phyloP scores from a whole-genome alignment of 2,113 vertebrate genomes.

The Oplegnathus fasciatus region DNA sequence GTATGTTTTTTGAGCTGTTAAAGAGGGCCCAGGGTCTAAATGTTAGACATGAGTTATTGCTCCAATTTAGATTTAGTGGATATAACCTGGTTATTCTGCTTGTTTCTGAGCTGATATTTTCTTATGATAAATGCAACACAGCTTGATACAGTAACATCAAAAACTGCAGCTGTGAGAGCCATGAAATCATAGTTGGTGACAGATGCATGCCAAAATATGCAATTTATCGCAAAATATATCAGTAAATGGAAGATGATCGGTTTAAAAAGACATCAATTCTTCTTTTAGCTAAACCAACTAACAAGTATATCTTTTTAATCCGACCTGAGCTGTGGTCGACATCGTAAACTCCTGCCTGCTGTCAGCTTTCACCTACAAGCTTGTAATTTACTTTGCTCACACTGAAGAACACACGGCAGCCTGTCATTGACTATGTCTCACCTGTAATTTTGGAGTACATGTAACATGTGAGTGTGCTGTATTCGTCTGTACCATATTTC shows the following conservation, averaged over 20 bases:
- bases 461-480: constrained; percentile 16
- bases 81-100: background rate
- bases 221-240: background rate
- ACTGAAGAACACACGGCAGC: constrained; percentile 2
- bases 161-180: background rate
- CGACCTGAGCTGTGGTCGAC: background rate
- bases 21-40: background rate
- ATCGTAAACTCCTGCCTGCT: background rate
- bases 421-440: constrained; percentile 47
- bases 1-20: constrained; percentile 1
- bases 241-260: background rate
- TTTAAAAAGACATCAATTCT: background rate
- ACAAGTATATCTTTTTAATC: background rate
- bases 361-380: constrained; percentile 35
- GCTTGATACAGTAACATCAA: background rate
- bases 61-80: background rate
- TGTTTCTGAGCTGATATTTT: background rate
- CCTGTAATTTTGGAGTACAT: constrained; percentile 50
- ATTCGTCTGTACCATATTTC: constrained; percentile 11
- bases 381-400: constrained; percentile 30
- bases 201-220: background rate
- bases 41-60: background rate
- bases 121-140: background rate
- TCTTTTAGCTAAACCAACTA: background rate
- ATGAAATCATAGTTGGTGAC: background rate